Conservation (phyloP, 2,113 vertebrate genomes). For the Ariopsis seemanni region DNA sequence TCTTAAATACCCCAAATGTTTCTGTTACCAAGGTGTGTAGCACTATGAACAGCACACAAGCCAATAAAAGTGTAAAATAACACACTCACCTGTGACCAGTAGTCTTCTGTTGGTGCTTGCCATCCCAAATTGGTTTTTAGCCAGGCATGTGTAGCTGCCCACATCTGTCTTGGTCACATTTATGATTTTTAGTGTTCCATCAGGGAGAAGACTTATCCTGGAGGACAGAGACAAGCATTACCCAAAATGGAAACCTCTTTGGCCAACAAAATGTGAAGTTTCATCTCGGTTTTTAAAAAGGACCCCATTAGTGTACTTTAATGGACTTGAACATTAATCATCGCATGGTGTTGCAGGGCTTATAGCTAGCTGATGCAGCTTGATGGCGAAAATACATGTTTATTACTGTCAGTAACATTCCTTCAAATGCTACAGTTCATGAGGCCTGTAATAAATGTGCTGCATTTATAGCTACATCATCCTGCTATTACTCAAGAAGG, state of each 20-base stretch:
- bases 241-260: conserved; percentile 31
- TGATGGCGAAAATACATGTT: conserved; percentile 26
- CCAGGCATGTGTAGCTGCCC: conserved; percentile 85
- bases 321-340: conserved; percentile 34
- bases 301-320: conserved; percentile 33
- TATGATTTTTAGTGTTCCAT: conserved; percentile 81
- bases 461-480: conserved; percentile 12
- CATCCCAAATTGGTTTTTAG: conserved; percentile 87
- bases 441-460: conserved; percentile 28
- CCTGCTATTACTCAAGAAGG: conserved; percentile 15
- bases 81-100: conserved; percentile 81
- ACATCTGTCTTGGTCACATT: conserved; percentile 86
- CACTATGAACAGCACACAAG: not conserved
- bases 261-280: conserved; percentile 19
- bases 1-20: not conserved
- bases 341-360: conserved; percentile 1
- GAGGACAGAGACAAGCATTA: conserved; percentile 32
- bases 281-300: conserved; percentile 28
- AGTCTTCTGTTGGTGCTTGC: conserved; percentile 83
- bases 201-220: conserved; percentile 78
- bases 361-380: conserved; percentile 18
- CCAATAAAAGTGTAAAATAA: conserved; percentile 16
- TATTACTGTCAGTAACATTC: conserved; percentile 36
- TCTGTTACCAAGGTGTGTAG: not conserved
- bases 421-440: conserved; percentile 17